A percentile compares a stretch with the other conserved stretches of the same genome.
phyloP scores from a whole-genome alignment of 2,113 vertebrate species.

The Microcebus tavaratra region DNA sequence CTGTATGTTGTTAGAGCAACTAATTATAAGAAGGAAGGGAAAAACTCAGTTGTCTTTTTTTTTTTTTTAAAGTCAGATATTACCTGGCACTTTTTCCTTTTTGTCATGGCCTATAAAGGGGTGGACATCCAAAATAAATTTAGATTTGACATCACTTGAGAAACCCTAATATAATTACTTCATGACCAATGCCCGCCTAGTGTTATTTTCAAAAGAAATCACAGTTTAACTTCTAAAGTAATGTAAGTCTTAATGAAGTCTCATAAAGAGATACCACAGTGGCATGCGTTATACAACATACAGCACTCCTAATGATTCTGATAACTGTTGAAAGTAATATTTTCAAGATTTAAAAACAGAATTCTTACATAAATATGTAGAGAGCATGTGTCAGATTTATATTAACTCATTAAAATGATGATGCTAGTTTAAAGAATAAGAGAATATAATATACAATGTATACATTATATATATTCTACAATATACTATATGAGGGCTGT shows the following conservation, averaged over 20 bases:
- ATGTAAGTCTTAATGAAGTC: not conserved
- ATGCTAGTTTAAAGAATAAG: not conserved
- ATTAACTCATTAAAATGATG: constrained; percentile 6
- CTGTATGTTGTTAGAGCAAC: not conserved
- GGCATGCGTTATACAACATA: not conserved
- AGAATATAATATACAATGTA: not conserved
- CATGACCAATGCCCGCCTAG: not conserved
- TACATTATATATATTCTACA: no score
- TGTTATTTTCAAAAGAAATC: not conserved
- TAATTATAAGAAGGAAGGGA: not conserved
- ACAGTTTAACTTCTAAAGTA: not conserved
- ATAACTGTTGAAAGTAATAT: not conserved
- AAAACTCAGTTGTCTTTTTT: not conserved
- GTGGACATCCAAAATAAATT: not conserved
- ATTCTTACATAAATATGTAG: not conserved
- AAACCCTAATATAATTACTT: not conserved
- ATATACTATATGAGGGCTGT: no score
- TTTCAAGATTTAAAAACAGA: constrained; percentile 32
- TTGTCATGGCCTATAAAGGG: not conserved
- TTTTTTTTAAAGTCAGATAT: not conserved
- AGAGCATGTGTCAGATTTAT: not conserved
- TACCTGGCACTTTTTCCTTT: not conserved
- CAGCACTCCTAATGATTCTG: not conserved
- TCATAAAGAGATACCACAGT: not conserved
- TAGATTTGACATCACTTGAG: not conserved